Conservation (phyloP, 2,113 vertebrate genomes). For the Clupea harengus region DNA sequence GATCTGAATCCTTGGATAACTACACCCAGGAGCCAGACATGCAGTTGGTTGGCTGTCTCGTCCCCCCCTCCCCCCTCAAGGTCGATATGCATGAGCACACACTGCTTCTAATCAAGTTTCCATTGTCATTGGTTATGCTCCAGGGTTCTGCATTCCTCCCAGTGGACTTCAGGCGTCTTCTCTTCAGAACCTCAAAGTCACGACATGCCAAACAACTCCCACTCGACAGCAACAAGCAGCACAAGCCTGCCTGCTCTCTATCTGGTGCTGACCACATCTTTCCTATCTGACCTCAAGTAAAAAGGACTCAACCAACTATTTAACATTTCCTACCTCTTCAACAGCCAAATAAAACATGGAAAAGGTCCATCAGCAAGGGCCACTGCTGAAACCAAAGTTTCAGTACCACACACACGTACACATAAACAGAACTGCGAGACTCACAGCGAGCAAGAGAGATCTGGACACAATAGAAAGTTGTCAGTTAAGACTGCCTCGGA, state of each 20-base stretch:
- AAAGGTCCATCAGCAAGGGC: not conserved
- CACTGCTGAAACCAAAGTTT: not conserved
- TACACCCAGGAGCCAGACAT: not conserved
- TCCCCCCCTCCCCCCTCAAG: not conserved
- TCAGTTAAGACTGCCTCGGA: not conserved
- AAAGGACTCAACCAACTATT: not conserved
- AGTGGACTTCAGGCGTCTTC: not conserved
- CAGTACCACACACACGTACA: not conserved
- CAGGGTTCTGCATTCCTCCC: not conserved
- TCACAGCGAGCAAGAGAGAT: not conserved
- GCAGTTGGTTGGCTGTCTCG: no score
- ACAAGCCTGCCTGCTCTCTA: not conserved
- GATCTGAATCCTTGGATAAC: not conserved
- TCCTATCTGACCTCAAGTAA: not conserved
- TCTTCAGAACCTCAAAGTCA: not conserved
- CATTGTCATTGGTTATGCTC: not conserved
- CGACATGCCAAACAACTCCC: not conserved
- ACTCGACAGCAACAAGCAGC: not conserved
- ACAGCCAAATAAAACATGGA: not conserved
- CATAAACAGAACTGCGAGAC: not conserved
- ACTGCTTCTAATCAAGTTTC: slow-evolving; percentile 5
- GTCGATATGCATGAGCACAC: not conserved
- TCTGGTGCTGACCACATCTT: not conserved
- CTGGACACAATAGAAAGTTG: not conserved
- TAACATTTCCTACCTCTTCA: slow-evolving; percentile 12